These are phyloP conservation scores for Synanthedon andrenaeformis DNA, from an alignment of 2,888 invertebrate species.

Conservation along the genomic window DNA sequence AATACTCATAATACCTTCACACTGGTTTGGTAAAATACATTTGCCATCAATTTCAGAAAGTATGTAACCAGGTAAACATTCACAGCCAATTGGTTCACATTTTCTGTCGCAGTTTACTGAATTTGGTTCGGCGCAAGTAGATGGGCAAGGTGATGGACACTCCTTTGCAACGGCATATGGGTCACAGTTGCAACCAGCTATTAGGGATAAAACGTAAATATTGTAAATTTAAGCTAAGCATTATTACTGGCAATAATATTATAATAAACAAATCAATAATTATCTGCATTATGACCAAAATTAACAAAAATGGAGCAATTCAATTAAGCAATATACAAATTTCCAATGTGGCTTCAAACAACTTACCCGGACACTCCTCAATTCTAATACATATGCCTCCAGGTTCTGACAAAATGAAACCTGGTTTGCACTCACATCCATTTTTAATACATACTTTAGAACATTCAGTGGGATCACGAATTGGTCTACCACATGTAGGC, in stretches of 20 bases:
- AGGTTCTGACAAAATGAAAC: constrained; percentile 15
- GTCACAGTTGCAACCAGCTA: constrained; percentile 1
- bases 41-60: constrained; percentile 1
- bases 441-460: constrained; percentile 2
- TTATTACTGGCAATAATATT: neutral
- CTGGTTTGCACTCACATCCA: constrained; percentile 27
- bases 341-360: neutral
- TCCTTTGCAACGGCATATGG: constrained; percentile 1
- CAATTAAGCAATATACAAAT: too few relatives aligned
- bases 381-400: constrained; percentile 22
- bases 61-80: neutral
- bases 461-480: neutral
- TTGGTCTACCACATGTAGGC: constrained; percentile 4
- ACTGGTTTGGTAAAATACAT: constrained; percentile 1
- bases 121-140: constrained; percentile 1
- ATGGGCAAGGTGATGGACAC: neutral
- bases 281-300: too few relatives aligned
- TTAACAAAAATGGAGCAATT: too few relatives aligned
- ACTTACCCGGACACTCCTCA: constrained; percentile 18
- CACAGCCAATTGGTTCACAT: neutral
- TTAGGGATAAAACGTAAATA: neutral
- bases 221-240: neutral
- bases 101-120: neutral
- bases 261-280: too few relatives aligned
- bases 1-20: neutral